Percentiles rank a stretch among this genome's conserved stretches.
Evolutionary conservation across 2,888 invertebrate genomes (phyloP).

Genomic region (Periphyllus acericola): DNA sequence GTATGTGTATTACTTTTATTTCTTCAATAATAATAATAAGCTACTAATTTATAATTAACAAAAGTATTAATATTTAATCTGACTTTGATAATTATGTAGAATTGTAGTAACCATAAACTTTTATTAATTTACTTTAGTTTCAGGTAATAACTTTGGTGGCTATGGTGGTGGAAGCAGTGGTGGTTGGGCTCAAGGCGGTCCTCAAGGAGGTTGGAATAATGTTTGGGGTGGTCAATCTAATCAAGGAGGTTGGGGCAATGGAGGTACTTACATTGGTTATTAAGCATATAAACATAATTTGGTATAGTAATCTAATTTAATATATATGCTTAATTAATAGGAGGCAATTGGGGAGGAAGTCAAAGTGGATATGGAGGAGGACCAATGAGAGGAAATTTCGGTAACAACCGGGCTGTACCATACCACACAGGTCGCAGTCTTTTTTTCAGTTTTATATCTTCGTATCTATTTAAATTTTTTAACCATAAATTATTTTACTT

Average conservation of each 20-base stretch:
- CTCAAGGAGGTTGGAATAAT: constrained; percentile 64
- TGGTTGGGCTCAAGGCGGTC: constrained; percentile 63
- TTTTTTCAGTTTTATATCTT: constrained; percentile 9
- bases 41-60: neutral
- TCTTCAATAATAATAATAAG: neutral
- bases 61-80: neutral
- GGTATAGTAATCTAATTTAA: neutral
- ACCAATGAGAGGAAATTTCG: constrained; percentile 61
- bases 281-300: neutral
- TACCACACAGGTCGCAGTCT: constrained; percentile 58
- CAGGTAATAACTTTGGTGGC: constrained; percentile 62
- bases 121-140: neutral
- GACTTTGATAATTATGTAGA: neutral
- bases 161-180: constrained; percentile 65
- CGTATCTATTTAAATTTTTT: too few relatives aligned
- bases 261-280: constrained; percentile 7
- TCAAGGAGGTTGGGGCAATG: constrained; percentile 71
- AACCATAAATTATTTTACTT: neutral
- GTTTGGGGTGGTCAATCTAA: constrained; percentile 68
- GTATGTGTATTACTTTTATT: constrained; percentile 12
- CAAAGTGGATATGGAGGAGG: constrained; percentile 62
- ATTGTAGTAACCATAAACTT: neutral
- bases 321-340: neutral
- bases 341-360: constrained; percentile 52
- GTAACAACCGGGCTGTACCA: constrained; percentile 58